Evolutionary conservation across 2,888 invertebrate species (phyloP), one percentile per base, ranked within the genome.

Genomic region (Caenorhabditis angaria): DNA sequence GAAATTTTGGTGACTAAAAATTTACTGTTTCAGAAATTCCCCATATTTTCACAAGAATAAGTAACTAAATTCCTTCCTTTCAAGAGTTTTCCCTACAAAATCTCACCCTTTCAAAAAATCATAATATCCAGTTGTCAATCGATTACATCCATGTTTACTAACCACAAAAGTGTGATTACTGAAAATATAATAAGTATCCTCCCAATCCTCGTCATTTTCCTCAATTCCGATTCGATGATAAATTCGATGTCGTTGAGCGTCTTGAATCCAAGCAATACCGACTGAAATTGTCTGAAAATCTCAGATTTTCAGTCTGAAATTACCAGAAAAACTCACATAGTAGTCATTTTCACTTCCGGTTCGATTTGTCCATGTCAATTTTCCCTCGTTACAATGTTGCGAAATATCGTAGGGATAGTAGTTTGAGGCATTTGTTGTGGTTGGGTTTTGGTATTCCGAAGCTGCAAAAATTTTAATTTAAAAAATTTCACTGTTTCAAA

Each of bases 221-320:
- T 67, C 69, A 14, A 74, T 66, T 53, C 74, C 74, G 20, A 74
- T 68, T 53, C 74, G 54, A 63, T 74, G 74, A 35, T 51, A 74
- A n/a, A 74, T 56, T 10, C 74, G 59, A 47, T 65, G 48, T 41
- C 69, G 35, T 18, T 4, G 5, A 0, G 69, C 4, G 32, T 74
- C 74, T 27, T 74, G 74, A 8, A 69, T 47, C 74, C 74, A 74
- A 4, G 53, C 29, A 27, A 70, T 66, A 47, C 74, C 74, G 22
- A 62, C 61, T 8, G 65, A 47, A 1, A 63, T 41, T 35, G 29
- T 69, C 74, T 74, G 47, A 18, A 68, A 32, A 20, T 48, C 12
- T 51, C 2, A 5, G n/a, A 18, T 27, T 60, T 8, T 50, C 5
- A 28, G 22, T 2, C 18, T 22, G 35, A 22, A 35, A 8, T 5